phyloP scores from a whole-genome alignment of 2,888 invertebrate genomes.

The Amiota minor region DNA sequence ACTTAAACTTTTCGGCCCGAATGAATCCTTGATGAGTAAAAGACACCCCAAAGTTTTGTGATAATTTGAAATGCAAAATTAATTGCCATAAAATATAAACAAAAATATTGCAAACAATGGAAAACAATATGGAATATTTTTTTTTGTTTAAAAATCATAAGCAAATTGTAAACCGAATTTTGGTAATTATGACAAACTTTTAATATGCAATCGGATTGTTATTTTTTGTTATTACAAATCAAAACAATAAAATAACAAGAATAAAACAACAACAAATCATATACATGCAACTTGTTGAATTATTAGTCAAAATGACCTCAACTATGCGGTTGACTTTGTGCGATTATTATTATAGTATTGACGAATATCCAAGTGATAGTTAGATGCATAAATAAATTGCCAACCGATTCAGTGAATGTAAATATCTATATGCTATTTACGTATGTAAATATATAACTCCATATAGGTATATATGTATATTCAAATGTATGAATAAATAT shows the following conservation, averaged over 20 bases:
- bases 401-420: background rate
- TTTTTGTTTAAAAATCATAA: background rate
- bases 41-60: no score
- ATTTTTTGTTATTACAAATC: background rate
- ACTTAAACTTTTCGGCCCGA: no score
- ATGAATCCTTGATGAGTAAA: no score
- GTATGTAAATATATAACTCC: background rate
- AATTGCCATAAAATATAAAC: no score
- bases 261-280: background rate
- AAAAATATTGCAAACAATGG: no score
- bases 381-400: background rate
- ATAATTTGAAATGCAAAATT: no score
- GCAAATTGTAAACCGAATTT: slow-evolving; percentile 4
- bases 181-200: slow-evolving; percentile 21
- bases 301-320: slow-evolving; percentile 19
- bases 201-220: slow-evolving; percentile 12
- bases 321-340: slow-evolving; percentile 17
- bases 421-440: background rate
- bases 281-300: slow-evolving; percentile 28
- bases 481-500: background rate
- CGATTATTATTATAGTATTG: background rate
- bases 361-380: background rate
- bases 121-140: no score
- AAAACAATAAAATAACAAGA: background rate
- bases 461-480: background rate